Conservation (phyloP, 2,888 invertebrate species). For the Meteorus colon region DNA sequence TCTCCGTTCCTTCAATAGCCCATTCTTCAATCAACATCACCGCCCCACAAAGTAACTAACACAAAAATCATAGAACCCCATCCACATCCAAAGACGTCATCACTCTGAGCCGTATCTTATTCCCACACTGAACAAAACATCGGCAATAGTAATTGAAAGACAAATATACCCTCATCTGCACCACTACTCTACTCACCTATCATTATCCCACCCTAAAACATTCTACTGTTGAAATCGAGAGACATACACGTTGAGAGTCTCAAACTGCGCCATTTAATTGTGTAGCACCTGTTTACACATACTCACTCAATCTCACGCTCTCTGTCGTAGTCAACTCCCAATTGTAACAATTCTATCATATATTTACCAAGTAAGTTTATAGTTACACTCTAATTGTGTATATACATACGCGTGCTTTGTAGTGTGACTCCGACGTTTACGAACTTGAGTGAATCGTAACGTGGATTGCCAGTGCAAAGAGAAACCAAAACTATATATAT, state of each 20-base stretch:
- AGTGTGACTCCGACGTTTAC: neutral
- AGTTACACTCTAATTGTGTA: neutral
- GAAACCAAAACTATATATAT: neutral
- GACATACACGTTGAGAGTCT: constrained; percentile 23
- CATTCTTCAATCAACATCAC: too few relatives aligned
- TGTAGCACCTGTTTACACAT: constrained; percentile 38
- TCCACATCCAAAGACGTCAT: neutral
- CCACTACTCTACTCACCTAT: constrained; percentile 17
- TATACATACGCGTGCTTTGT: neutral
- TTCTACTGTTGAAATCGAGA: constrained; percentile 27
- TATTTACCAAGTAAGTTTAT: constrained; percentile 12
- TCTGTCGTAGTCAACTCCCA: neutral
- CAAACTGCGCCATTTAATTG: constrained; percentile 38
- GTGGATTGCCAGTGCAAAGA: constrained; percentile 1
- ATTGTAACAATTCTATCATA: neutral
- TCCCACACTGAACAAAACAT: neutral
- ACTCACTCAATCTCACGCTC: constrained; percentile 10
- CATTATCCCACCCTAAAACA: constrained; percentile 31
- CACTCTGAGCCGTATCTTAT: neutral
- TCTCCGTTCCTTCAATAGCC: too few relatives aligned
- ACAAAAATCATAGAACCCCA: too few relatives aligned
- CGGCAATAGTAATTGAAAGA: neutral
- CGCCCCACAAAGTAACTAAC: too few relatives aligned
- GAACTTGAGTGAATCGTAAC: neutral
- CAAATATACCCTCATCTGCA: constrained; percentile 11